phyloP scores from a whole-genome alignment of 1,140 invertebrate species.

The Neotoxoptera formosana region DNA sequence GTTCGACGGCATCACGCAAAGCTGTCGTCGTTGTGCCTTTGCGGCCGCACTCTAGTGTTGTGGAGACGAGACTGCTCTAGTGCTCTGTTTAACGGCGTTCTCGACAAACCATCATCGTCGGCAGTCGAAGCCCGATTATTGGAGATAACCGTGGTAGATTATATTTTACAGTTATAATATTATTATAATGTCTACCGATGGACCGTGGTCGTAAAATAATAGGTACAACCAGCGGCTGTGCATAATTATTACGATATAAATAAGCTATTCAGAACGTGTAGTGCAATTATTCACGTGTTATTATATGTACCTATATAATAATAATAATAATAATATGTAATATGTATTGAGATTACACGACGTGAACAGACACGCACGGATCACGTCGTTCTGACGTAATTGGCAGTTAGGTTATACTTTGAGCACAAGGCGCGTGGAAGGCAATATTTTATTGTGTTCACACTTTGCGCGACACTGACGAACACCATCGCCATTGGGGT shows the following conservation, averaged over 20 bases:
- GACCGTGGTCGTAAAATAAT: not conserved
- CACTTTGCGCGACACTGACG: too few species aligned
- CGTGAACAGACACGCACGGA: not conserved
- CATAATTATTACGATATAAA: not conserved
- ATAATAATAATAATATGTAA: too few species aligned
- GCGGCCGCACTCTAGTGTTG: not conserved
- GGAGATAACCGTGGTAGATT: not conserved
- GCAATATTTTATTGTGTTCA: not conserved
- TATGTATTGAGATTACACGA: not conserved
- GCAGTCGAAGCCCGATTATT: not conserved
- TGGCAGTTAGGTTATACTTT: not conserved
- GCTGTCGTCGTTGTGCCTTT: not conserved
- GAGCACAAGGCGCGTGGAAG: not conserved
- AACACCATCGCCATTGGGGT: too few species aligned
- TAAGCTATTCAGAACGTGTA: not conserved
- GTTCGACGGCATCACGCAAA: not conserved
- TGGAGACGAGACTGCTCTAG: not conserved
- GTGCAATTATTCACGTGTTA: not conserved
- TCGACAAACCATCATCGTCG: not conserved
- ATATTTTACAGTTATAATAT: too few species aligned
- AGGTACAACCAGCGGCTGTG: not conserved
- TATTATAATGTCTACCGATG: not conserved
- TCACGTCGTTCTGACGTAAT: not conserved
- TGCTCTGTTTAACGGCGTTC: not conserved
- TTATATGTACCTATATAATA: not conserved